phyloP scores from a whole-genome alignment of 2,113 vertebrate genomes.

The Pluvialis apricaria region DNA sequence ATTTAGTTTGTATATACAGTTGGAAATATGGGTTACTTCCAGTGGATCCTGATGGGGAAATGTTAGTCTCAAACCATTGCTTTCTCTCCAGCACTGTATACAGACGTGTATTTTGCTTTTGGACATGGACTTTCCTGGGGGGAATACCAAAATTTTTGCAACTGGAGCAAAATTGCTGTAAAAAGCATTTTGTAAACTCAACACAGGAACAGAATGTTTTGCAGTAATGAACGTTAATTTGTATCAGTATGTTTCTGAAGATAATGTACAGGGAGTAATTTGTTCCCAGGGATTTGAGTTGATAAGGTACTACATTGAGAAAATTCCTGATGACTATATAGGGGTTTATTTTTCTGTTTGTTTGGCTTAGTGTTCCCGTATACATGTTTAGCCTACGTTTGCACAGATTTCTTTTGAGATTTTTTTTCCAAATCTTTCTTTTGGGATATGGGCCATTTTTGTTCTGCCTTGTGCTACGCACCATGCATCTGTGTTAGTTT shows the following conservation, averaged over 20 bases:
- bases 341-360: neutral
- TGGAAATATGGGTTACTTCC: neutral
- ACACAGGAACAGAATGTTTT: neutral
- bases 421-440: neutral
- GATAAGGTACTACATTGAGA: neutral
- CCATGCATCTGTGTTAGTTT: neutral
- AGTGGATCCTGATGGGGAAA: neutral
- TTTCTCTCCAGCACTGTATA: neutral
- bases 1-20: neutral
- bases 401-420: neutral
- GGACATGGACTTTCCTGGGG: neutral
- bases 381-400: neutral
- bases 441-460: neutral
- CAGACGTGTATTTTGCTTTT: neutral
- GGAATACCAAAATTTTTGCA: neutral
- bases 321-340: neutral
- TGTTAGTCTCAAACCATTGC: neutral
- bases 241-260: neutral
- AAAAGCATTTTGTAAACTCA: neutral
- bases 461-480: neutral
- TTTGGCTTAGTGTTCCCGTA: neutral
- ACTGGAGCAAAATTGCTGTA: neutral
- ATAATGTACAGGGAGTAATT: neutral
- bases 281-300: neutral
- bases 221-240: neutral